Evolutionary conservation across 2,797 vertebrate genomes (phyloP).

Genomic region (Alca torda): DNA sequence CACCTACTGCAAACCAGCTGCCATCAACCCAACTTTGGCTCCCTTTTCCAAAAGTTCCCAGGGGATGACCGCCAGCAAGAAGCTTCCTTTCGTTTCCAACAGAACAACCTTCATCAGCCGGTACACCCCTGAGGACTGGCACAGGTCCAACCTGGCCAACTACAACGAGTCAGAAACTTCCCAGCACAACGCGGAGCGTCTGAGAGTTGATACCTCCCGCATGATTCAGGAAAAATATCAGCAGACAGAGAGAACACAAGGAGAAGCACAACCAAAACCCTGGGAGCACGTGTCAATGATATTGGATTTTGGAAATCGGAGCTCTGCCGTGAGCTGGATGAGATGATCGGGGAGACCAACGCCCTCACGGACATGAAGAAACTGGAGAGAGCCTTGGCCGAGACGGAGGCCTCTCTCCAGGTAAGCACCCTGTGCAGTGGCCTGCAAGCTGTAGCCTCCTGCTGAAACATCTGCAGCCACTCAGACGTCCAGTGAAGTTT

Average conservation of each 20-base stretch:
- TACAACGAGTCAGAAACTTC: slow-evolving; percentile 86
- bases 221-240: slow-evolving; percentile 90
- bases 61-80: slow-evolving; percentile 79
- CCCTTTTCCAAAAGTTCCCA: slow-evolving; percentile 75
- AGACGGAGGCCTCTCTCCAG: not conserved
- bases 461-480: not conserved
- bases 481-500: not conserved
- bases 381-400: slow-evolving; percentile 46
- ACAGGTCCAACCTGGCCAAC: slow-evolving; percentile 86
- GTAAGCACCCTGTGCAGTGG: not conserved
- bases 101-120: slow-evolving; percentile 80
- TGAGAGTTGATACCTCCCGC: slow-evolving; percentile 84
- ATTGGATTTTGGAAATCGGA: not conserved
- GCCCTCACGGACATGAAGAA: slow-evolving; percentile 84
- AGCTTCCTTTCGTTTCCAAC: slow-evolving; percentile 84
- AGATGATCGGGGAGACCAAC: slow-evolving; percentile 89
- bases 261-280: not conserved
- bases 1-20: slow-evolving; percentile 62
- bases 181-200: slow-evolving; percentile 84
- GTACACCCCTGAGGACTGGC: slow-evolving; percentile 90
- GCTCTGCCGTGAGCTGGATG: slow-evolving; percentile 84
- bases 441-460: not conserved
- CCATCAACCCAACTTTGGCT: slow-evolving; percentile 69
- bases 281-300: not conserved
- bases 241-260: slow-evolving; percentile 82